These are phyloP conservation scores for Zosterops lateralis DNA, from an alignment of 2,113 vertebrate genomes.

Conservation along the genomic window DNA sequence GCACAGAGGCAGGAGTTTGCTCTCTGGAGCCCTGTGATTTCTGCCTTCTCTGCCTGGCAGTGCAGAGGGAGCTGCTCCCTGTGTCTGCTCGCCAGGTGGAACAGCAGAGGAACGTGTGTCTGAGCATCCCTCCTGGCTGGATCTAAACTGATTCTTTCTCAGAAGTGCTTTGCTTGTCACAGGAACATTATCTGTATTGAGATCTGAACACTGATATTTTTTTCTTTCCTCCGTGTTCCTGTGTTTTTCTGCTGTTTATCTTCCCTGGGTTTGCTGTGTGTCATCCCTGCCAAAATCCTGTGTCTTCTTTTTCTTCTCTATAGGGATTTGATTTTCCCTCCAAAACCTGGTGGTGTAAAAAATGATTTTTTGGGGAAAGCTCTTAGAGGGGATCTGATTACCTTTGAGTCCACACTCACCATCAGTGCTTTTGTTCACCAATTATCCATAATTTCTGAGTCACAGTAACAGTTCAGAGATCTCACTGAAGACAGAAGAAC, in stretches of 20 bases:
- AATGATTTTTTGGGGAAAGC: not conserved
- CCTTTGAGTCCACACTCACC: not conserved
- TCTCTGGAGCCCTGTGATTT: not conserved
- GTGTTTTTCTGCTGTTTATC: not conserved
- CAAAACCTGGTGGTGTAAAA: not conserved
- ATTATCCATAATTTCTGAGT: rapidly evolving
- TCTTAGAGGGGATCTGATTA: not conserved
- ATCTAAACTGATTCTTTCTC: not conserved
- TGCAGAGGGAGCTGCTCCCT: not conserved
- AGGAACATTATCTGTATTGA: not conserved
- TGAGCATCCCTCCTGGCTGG: not conserved
- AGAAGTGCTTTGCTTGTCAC: not conserved
- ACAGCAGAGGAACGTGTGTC: rapidly evolving
- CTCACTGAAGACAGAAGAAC: not conserved
- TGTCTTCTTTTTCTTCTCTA: not conserved
- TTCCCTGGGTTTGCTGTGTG: not conserved
- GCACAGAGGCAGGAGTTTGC: not conserved
- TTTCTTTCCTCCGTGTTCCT: not conserved
- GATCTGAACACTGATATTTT: not conserved
- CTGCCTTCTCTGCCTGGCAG: not conserved
- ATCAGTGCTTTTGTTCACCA: not conserved
- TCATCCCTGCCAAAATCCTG: not conserved
- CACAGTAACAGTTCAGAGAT: not conserved
- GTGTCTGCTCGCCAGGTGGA: not conserved
- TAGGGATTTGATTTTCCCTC: not conserved